Evolutionary conservation across 2,888 invertebrate species (phyloP), one percentile per base, ranked within the genome.

Genomic region (Teleogryllus oceanicus): DNA sequence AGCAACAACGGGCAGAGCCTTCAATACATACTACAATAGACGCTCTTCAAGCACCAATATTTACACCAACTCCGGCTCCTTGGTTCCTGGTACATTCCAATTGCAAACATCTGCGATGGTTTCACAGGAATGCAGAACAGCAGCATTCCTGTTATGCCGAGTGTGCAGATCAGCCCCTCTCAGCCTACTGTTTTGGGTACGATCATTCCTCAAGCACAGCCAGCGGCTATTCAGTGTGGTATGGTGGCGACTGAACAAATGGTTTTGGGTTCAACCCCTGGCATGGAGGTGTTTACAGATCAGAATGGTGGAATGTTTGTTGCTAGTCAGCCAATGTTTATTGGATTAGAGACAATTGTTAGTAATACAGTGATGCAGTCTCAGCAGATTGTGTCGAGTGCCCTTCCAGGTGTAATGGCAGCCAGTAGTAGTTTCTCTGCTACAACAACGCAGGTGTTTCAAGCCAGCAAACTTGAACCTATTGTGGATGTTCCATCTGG

Each of bases 321-420:
- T 50, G 85, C 90, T 88, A 51, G 86, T 20, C 94, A 94, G 84
- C 94, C 94, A 8, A 94, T 94, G 84, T 94, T 94, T 84, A 94
- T 94, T 1, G 24, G 37, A 50, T 37, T 37, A n/a, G 95, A 95
- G 87, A 95, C 95, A 0, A 94, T 95, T 80, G 95, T 95, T 3
- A 94, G 94, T 86, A 95, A 95, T 85, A 95, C 95, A 8, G 94
- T 95, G 0, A 94, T 95, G 94, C 94, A 94, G n/a, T 94, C 94
- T 37, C 94, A 94, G 85, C 95, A 95, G 85, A 94, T 94, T 85
- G 92, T 95, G 20, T 93, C 94, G 5, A 93, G 94, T 2, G 92
- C 94, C 10, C 93, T 94, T 2, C 92, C 94, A 11, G 83, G 83
- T 1, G 92, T 94, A 89, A 88, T 94, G 50, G 93, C 94, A 80